Evolutionary conservation across 2,888 invertebrate genomes (phyloP).

Genomic region (Marronus borbonicus): DNA sequence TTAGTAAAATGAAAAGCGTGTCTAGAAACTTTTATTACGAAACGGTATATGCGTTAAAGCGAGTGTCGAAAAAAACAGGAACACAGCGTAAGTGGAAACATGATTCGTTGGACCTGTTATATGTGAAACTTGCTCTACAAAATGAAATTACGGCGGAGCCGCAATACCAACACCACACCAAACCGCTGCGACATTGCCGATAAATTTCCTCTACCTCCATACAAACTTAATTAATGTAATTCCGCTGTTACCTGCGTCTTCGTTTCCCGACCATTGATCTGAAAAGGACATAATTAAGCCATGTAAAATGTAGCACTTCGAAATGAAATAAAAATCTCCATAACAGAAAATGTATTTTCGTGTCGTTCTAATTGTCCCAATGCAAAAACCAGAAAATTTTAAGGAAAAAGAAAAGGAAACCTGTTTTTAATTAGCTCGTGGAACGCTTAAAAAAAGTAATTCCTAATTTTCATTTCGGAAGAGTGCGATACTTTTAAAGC

Average conservation of each 20-base stretch:
- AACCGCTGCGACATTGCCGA: conserved; percentile 21
- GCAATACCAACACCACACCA: conserved; percentile 1
- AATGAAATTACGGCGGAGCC: conserved; percentile 11
- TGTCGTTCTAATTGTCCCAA: neutral
- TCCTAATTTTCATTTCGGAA: neutral
- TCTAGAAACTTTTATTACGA: neutral
- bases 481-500: no score
- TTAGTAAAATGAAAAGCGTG: neutral
- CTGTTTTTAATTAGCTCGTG: neutral
- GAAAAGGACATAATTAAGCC: neutral
- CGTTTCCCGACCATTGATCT: neutral
- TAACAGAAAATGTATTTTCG: neutral
- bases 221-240: conserved; percentile 40
- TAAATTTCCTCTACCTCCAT: conserved; percentile 14
- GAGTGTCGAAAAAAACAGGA: neutral
- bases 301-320: neutral
- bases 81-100: neutral
- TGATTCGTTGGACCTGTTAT: neutral
- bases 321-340: neutral
- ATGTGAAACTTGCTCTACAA: neutral
- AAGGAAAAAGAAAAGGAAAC: neutral
- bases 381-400: neutral
- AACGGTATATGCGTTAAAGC: neutral
- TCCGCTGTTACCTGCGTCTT: neutral
- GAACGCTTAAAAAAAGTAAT: neutral